Evolutionary conservation across 2,888 invertebrate genomes (phyloP).

Genomic region (Drosophila prolongata): DNA sequence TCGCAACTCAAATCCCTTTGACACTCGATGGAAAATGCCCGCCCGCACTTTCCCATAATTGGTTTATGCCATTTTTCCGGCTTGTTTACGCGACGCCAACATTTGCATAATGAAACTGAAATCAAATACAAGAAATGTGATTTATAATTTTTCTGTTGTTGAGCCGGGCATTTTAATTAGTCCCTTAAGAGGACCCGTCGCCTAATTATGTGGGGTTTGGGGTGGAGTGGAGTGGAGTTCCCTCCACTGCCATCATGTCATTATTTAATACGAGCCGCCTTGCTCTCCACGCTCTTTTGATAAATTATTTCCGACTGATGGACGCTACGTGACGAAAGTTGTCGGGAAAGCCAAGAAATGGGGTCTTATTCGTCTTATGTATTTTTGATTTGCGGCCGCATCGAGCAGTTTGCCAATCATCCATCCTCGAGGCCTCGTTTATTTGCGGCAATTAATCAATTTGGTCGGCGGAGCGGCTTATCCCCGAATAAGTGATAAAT

Average conservation of each 20-base stretch:
- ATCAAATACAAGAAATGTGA: constrained; percentile 48
- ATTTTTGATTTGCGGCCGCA: constrained; percentile 68
- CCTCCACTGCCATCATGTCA: constrained; percentile 69
- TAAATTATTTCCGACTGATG: constrained; percentile 75
- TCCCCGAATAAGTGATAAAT: constrained; percentile 73
- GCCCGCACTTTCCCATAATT: constrained; percentile 51
- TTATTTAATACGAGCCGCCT: constrained; percentile 66
- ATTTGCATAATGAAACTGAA: constrained; percentile 41
- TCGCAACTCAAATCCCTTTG: constrained; percentile 41
- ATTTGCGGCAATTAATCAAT: constrained; percentile 78
- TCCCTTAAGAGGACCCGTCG: constrained; percentile 4
- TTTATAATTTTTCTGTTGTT: constrained; percentile 45
- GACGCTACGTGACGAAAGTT: constrained; percentile 69
- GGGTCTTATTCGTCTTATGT: constrained; percentile 2
- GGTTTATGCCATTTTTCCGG: constrained; percentile 52
- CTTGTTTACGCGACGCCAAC: constrained; percentile 40
- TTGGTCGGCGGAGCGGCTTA: constrained; percentile 62
- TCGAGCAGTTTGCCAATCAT: constrained; percentile 43
- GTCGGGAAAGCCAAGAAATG: constrained; percentile 39
- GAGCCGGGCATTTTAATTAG: constrained; percentile 45
- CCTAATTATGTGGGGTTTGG: constrained; percentile 40
- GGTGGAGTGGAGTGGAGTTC: not conserved
- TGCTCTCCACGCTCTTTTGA: constrained; percentile 55
- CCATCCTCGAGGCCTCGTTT: constrained; percentile 51
- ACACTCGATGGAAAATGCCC: constrained; percentile 32